phyloP scores from a whole-genome alignment of 2,888 invertebrate genomes.

The Allacma fusca region DNA sequence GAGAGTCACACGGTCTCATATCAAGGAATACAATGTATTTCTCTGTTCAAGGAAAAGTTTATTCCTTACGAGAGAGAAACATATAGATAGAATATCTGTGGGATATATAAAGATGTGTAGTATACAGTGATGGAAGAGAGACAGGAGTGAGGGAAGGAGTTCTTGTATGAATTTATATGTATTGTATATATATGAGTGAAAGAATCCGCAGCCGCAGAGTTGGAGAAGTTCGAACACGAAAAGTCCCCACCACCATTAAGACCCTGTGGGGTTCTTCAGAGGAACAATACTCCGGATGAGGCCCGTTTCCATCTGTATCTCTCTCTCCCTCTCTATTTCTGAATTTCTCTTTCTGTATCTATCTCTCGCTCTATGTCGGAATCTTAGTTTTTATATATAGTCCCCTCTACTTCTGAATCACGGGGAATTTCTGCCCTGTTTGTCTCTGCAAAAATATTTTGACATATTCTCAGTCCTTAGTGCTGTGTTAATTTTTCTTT shows the following conservation, averaged over 20 bases:
- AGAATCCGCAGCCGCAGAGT: conserved; percentile 8
- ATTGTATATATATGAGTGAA: no score
- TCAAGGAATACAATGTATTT: not conserved
- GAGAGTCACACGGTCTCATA: conserved; percentile 1
- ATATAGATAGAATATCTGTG: not conserved
- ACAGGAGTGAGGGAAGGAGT: not conserved
- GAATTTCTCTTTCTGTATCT: not conserved
- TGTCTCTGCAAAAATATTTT: no score
- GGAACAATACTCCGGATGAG: conserved; percentile 27
- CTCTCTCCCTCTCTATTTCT: not conserved
- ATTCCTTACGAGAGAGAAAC: no score
- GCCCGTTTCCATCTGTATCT: not conserved
- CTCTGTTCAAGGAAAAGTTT: not conserved
- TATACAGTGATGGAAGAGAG: not conserved
- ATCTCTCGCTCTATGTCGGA: no score
- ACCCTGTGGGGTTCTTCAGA: conserved; percentile 17
- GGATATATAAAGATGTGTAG: not conserved
- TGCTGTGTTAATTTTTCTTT: no score
- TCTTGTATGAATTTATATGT: no score
- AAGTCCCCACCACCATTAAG: conserved; percentile 31
- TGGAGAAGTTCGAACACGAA: conserved; percentile 1
- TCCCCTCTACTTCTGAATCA: no score
- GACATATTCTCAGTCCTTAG: no score
- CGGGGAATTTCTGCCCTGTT: no score
- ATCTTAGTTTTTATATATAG: no score